Base-by-base conservation (phyloP, 2,113 vertebrate genomes). In the Smithornis capensis region DNA sequence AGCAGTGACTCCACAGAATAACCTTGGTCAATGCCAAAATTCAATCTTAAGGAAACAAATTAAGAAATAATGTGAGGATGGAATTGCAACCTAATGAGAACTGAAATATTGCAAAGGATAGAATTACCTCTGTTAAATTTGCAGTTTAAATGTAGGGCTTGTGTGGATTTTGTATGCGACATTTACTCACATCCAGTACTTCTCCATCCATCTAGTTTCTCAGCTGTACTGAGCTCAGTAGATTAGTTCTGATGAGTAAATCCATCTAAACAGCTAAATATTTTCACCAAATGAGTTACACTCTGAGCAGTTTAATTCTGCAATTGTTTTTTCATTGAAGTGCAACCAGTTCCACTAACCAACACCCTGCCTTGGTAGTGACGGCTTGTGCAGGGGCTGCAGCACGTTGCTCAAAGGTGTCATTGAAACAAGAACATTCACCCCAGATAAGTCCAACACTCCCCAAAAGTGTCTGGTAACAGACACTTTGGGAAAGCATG, bases 401-500 rank as follows among this genome's bases (percentile, higher is more conserved):
- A 49, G 81, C 53, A 52, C 13, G 0, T 35, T 56, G 64, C 65
- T 75, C 65, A 16, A 63, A 94, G 60, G 92, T 69, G 91, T 92
- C 47, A n/a, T 0, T 75, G 84, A 87, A 91, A 89, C 69, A 78
- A 68, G n/a, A 78, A 40, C 74, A 92, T 68, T 10, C 65, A 78
- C 60, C 64, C 53, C 77, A 87, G 87, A 81, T 95, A 95, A 92
- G 27, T 56, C 38, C 35, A 95, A 25, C 57, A 47, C 50, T 23
- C 87, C 73, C 89, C 47, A 83, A 89, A 89, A 81, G 80, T 5
- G n/a, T 84, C 38, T 44, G 53, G 73, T 52, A 91, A 85, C 84
- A 75, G 87, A 91, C 35, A 75, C 69, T 91, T 91, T 42, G 65
- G 55, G n/a, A 95, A 96, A 87, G 87, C 87, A 94, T 23, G 69